Evolutionary conservation across 2,797 vertebrate genomes (phyloP).

Genomic region (Ceryle rudis): DNA sequence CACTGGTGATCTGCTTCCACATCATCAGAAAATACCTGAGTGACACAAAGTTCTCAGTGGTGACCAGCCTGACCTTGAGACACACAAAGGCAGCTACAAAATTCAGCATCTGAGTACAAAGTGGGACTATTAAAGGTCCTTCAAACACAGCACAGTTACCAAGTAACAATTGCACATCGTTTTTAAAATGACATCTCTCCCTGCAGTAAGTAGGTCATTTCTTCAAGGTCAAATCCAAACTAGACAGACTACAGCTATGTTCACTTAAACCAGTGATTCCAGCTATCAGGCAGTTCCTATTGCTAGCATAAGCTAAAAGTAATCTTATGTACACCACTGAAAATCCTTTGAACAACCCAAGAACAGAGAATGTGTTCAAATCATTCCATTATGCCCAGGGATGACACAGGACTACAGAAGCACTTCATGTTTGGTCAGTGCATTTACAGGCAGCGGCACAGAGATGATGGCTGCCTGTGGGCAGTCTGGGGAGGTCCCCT

Average conservation of each 20-base stretch:
- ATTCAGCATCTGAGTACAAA: not conserved
- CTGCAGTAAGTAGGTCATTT: constrained; percentile 2
- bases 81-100: not conserved
- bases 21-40: not conserved
- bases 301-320: not conserved
- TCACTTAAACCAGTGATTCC: constrained; percentile 37
- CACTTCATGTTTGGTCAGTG: rapidly evolving
- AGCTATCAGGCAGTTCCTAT: not conserved
- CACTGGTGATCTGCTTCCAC: not conserved
- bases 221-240: not conserved
- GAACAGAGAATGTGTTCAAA: not conserved
- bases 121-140: not conserved
- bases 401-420: not conserved
- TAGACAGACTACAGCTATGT: not conserved
- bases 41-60: not conserved
- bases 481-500: not conserved
- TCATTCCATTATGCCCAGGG: not conserved
- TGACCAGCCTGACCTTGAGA: not conserved
- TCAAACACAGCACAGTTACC: not conserved
- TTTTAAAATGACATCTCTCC: constrained; percentile 3
- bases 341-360: not conserved
- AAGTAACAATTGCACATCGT: not conserved
- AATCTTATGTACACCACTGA: not conserved
- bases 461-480: not conserved
- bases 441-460: rapidly evolving